Base-by-base conservation (phyloP, 2,888 invertebrate genomes). In the Calliphora vomitoria region DNA sequence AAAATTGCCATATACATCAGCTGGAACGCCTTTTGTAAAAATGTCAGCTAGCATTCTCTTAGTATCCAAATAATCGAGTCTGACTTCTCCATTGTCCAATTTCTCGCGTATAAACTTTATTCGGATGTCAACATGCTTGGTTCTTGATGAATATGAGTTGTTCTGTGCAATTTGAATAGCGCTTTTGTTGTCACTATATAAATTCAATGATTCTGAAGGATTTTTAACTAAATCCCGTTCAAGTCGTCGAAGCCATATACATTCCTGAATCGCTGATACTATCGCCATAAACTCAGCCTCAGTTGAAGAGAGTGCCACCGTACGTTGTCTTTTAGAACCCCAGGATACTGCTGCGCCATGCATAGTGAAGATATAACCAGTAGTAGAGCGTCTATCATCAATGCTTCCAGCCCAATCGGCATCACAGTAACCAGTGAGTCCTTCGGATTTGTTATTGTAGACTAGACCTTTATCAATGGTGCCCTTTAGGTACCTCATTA, bases 221-320 rank as follows among this genome's bases (percentile, higher is more conserved):
- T 60, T 11, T 25, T 11, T 4, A 60, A 60, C 31, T 31, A 69
- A 69, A 1, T 69, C 50, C 8, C 6, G 31, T 31, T 71, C 69
- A 6, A 71, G 8, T 71, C 35, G 15, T 10, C 69, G 41, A n/a
- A n/a, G n/a, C n/a, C n/a, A n/a, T n/a, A n/a, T n/a, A n/a, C n/a
- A 68, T 68, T 89, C 85, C 55, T 89, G 86, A 11, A 88, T 88
- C 13, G 85, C 89, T 13, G 80, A 83, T 25, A 87, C 88, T 4
- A 89, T 53, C 0, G 89, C 85, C 89, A 89, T 88, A 20, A 87
- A 87, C 35, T 90, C 89, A n/a, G 88, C 89, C 72, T 89, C 88
- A 11, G 88, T 89, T 44, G 89, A 82, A 18, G 89, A 89, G 3
- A 89, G 80, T 13, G 87, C 88, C 4, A 89, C 80, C 18, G 89